Evolutionary conservation across 1,140 invertebrate species (phyloP).

Genomic region (Aporrectodea caliginosa): DNA sequence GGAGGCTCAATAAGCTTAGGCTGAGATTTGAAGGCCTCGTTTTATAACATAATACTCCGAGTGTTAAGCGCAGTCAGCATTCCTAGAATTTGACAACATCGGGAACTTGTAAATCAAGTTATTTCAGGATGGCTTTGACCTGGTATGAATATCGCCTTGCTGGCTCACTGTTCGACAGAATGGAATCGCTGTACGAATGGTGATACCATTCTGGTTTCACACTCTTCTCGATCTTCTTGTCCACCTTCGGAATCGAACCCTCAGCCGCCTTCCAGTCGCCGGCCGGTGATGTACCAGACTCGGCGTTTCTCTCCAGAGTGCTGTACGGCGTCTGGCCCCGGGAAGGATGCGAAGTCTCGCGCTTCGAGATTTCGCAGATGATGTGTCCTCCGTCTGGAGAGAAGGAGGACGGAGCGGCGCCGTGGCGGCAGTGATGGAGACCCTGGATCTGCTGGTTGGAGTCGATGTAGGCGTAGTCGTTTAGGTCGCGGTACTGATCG

Average conservation of each 20-base stretch:
- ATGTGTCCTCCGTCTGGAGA: not conserved
- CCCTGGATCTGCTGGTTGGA: not conserved
- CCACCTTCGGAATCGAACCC: not conserved
- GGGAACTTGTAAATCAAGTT: too few species aligned
- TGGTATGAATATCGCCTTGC: not conserved
- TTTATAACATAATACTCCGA: too few species aligned
- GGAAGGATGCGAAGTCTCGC: not conserved
- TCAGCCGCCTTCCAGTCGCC: not conserved
- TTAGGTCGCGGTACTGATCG: not conserved
- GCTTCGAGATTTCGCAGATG: not conserved
- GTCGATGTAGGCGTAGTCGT: constrained; percentile 1
- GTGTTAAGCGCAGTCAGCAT: too few species aligned
- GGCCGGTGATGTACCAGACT: not conserved
- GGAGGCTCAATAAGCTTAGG: too few species aligned
- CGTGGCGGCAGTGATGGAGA: not conserved
- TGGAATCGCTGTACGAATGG: not conserved
- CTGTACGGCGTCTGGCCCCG: not conserved
- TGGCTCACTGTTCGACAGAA: not conserved
- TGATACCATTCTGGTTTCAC: not conserved
- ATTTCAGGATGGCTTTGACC: not conserved
- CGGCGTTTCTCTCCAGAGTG: not conserved
- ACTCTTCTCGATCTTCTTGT: not conserved
- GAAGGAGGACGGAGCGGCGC: not conserved
- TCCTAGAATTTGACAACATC: too few species aligned
- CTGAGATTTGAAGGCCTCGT: too few species aligned